Evolutionary conservation across 2,888 invertebrate genomes (phyloP), one percentile per base, ranked within the genome.

Genomic region (Hedychridium roseum): DNA sequence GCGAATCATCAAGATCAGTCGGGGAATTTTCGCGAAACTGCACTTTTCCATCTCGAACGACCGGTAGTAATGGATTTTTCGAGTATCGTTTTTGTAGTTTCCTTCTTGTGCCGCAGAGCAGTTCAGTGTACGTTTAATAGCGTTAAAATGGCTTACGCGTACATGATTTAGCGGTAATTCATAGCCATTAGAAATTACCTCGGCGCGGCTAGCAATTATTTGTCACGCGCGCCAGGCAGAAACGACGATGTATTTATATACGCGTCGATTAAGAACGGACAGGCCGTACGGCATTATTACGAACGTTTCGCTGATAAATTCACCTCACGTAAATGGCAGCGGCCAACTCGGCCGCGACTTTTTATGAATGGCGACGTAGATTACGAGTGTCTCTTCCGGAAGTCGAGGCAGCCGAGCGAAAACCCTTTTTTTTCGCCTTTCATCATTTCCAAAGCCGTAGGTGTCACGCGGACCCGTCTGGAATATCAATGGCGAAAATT

Each of bases 401-500:
- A 42, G 47, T 47, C 50, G 38, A 41, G 34, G 26, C 27, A 21
- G 28, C 47, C 18, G 11, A 50, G 31, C 47, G 42, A 42, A 18
- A 41, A 43, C 28, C 26, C n/a, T n/a, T n/a, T 36, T 38, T 40
- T 47, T 46, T 35, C 39, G 35, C 35, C 35, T 48, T 50, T 34
- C 38, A 20, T 32, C 18, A 46, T 42, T 46, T 27, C 17, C 18
- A 28, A 15, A 34, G 20, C 26, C 14, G 18, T 18, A 31, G 7
- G 14, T 20, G 2, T 7, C 42, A 12, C 27, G 14, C n/a, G n/a
- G n/a, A 15, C 27, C 18, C 16, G 20, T 42, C 12, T n/a, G 34
- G 43, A 46, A 46, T 46, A 42, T 35, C 16, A 46, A 34, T 28
- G n/a, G n/a, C n/a, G n/a, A n/a, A n/a, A n/a, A n/a, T n/a, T n/a